These are phyloP conservation scores for Pteromalus puparum DNA, from an alignment of 1,140 invertebrate species.

Conservation along the genomic window DNA sequence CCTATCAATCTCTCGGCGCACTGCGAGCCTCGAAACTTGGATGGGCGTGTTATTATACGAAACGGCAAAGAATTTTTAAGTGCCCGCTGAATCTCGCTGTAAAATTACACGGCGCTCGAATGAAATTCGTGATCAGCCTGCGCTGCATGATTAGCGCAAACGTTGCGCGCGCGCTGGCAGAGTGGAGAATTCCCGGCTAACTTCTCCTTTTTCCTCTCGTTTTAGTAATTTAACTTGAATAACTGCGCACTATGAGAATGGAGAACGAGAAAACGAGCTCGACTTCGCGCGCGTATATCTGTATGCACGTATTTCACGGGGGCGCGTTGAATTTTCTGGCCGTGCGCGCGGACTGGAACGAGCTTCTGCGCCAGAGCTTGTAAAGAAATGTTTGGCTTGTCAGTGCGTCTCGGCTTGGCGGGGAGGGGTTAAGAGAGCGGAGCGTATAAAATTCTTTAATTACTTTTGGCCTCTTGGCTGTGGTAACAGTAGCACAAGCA, in stretches of 20 bases:
- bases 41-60: constrained; percentile 32
- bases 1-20: background rate
- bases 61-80: constrained; percentile 38
- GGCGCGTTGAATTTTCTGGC: background rate
- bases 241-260: constrained; percentile 17
- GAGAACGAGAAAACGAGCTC: background rate
- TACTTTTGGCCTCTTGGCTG: constrained; percentile 23
- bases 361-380: constrained; percentile 4
- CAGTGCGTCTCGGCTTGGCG: background rate
- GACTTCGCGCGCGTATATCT: background rate
- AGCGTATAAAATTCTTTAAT: constrained; percentile 29
- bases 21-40: background rate
- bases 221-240: constrained; percentile 45
- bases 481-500: background rate
- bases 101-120: constrained; percentile 21
- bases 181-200: background rate
- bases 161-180: background rate
- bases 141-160: constrained; percentile 6
- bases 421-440: background rate
- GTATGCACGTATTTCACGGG: background rate
- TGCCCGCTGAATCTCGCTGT: background rate
- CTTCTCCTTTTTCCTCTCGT: constrained; percentile 29
- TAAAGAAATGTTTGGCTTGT: constrained; percentile 17
- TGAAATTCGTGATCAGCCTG: constrained; percentile 41
- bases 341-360: background rate